Evolutionary conservation across 2,797 vertebrate species (phyloP), one percentile per base, ranked within the genome.

Genomic region (Diplodus puntazzo): DNA sequence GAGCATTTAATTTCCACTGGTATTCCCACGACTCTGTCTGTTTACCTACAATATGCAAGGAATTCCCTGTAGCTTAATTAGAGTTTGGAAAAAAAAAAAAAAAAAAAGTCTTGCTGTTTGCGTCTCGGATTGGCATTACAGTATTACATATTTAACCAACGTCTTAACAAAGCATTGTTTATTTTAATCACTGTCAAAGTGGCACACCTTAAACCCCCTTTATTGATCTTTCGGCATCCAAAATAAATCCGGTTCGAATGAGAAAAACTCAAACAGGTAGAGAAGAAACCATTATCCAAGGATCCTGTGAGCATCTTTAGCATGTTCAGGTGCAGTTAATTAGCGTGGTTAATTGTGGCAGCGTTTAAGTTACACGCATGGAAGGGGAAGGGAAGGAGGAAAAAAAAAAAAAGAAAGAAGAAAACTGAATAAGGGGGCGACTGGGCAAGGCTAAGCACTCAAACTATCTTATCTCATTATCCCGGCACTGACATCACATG

Each of bases 11-110:
- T 96, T 95, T 94, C 87, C 88, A 93, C 82, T 88, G 85, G 73
- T 93, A 95, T 95, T 94, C 95, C 95, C 94, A 88, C 46, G 92
- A 89, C 91, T 88, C 86, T 71, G 48, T 91, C 85, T 95, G 95
- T 96, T 96, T 95, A 96, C 95, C 93, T 96, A 94, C 95, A 95
- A 93, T 92, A 94, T 92, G 93, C 91, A 89, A 87, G 87, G 76
- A 95, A 96, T 93, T 96, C 96, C 95, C 95, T 83, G 92, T 92
- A 91, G 95, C 90, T 95, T 96, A 95, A 96, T 96, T 96, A 96
- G 93, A 92, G 90, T 80, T 83, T 8, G 67, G 74, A 89, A 94
- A 92, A 94, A 93, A 93, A 39, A 39, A 9, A 10, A 39, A 39
- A 39, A 39, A 39, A 34, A 34, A 34, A 7, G 87, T 90, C 90